Base-by-base conservation (phyloP, 2,888 invertebrate species). In the Trachelus iudaicus region DNA sequence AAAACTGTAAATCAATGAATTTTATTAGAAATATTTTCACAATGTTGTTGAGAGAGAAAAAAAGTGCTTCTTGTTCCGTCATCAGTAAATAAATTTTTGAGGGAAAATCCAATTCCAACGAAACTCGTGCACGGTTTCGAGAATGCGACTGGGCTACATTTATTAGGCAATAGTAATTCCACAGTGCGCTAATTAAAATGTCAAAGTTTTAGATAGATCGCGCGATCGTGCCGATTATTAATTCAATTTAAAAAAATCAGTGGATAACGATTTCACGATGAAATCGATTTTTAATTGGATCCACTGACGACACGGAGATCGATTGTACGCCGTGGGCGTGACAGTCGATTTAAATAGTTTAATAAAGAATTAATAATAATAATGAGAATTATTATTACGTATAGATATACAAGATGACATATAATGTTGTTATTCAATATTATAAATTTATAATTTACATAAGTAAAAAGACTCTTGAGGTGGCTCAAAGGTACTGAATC, bases 121-220 rank as follows among this genome's bases (percentile, higher is more conserved):
- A 71, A 71, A 34, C 31, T 71, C 71, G 71, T 71, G 71, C 71
- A 71, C 71, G 71, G 71, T 71, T 71, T 71, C 71, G 71, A 71
- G 71, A 71, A 71, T 33, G 71, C 23, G 56, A 56, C 9, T 56
- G 23, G 9, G 23, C 9, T 56, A 56, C 23, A 23, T 56, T 56
- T 56, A 56, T 23, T 56, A 56, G 56, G 9, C 23, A 56, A 56
- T 56, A 56, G 56, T 9, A 56, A 56, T 56, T 23, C 9, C 56
- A 56, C 23, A 56, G 9, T 56, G 56, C 56, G 56, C 23, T 56
- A 56, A 56, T 56, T 56, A 56, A 15, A 2, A 23, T 56, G 40
- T 23, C 15, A 40, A 40, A 40, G 6, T 40, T 15, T 56, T 56
- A 56, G 56, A 56, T 23, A 56, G 56, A 56, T 56, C 56, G 56